Base-by-base conservation (phyloP, 92 coral and sea anemone genomes). In the Porites divaricata region DNA sequence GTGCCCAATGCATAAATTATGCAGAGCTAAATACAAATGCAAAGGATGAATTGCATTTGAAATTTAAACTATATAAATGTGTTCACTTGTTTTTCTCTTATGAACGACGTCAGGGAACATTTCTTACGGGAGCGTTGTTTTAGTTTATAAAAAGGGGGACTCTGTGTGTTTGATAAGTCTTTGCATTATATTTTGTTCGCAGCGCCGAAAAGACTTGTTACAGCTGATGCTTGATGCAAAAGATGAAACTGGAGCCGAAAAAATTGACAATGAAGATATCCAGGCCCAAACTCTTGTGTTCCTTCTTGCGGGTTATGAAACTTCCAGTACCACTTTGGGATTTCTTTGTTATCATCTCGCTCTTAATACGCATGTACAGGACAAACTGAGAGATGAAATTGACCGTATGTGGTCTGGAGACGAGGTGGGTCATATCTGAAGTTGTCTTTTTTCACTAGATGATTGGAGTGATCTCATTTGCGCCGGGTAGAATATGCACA, bases 241-340 rank as follows among this genome's bases (percentile, higher is more conserved):
- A 53, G 88, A 75, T 22, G 81, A 84, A 75, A 72, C 86, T 9
- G 86, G 86, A 49, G 82, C 82, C 51, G 75, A 84, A 5, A 84
- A 84, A 84, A n/a, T 84, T 65, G 88, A 75, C 56, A 75, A 65
- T 53, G 76, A 65, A 23, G 88, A 84, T 28, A 84, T 84, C 52
- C 75, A 65, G 57, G 81, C 88, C 20, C 88, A 84, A 76, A 21
- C 56, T 67, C 81, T 84, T n/a, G 50, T 65, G 21, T 74, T 84
- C 81, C 81, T 84, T 75, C 88, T 84, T 8, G 88, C 88, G 51
- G 88, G 88, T n/a, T 84, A 84, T 84, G 88, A 84, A 48, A 84
- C 88, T 28, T 75, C 88, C 67, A 84, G 88, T 35, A 84, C 81
- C 19, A 76, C 81, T 21, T 49, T 84, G 21, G 82, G 35, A 8